Conservation (phyloP, 2,797 vertebrate genomes). For the Schizopygopsis malacanthus region DNA sequence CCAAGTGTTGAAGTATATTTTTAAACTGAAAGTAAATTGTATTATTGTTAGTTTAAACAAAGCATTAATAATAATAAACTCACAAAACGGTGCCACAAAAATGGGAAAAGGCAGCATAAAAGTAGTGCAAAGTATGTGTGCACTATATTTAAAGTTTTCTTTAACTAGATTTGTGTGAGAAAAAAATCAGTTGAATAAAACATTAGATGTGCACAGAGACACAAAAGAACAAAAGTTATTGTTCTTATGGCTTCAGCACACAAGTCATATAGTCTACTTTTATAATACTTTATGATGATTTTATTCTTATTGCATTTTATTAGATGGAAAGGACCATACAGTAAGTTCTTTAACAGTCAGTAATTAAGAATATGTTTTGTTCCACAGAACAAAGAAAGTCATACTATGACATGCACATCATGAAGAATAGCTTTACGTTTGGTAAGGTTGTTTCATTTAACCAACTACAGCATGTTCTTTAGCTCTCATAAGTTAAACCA, state of each 20-base stretch:
- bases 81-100: not conserved
- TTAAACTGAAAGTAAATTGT: too few species aligned
- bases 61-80: too few species aligned
- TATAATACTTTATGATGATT: not conserved
- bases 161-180: not conserved
- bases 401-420: not conserved
- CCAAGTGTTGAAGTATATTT: too few species aligned
- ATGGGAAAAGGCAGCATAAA: not conserved
- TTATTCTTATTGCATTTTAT: not conserved
- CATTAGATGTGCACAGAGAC: not conserved
- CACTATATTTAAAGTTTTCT: not conserved
- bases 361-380: not conserved
- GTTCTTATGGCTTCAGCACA: not conserved
- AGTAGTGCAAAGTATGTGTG: not conserved
- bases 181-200: not conserved
- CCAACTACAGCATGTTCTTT: not conserved
- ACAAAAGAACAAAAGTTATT: not conserved
- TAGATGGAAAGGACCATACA: not conserved
- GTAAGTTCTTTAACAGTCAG: not conserved
- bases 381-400: not conserved
- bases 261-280: not conserved
- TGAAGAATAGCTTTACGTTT: not conserved
- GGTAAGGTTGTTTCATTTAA: not conserved
- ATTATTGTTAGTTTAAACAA: too few species aligned
- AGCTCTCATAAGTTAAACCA: constrained; percentile 18